Base-by-base conservation (phyloP, 2,888 invertebrate species). In the Mayetiola destructor region DNA sequence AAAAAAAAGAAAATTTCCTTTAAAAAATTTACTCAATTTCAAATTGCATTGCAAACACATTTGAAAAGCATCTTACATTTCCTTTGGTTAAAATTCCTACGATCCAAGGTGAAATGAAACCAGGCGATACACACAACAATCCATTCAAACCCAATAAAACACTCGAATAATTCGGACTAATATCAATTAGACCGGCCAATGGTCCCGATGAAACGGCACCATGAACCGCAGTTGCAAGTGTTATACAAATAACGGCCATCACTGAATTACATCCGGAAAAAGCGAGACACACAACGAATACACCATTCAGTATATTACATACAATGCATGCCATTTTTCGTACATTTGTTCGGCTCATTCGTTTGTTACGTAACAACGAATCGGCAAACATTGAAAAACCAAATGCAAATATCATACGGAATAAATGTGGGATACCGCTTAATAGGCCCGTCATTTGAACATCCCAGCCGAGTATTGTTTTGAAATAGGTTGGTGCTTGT, bases 401-500 rank as follows among this genome's bases (percentile, higher is more conserved):
- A 59, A 75, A 76, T 1, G 82, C 79, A 64, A 80, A 80, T 1
- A 75, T 59, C 74, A 79, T 78, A 57, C 82, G 70, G 63, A 79
- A 66, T 14, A 82, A 59, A 64, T 82, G 81, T 0, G 82, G 82
- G 57, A 79, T 63, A 1, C 82, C 82, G 0, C 82, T 80, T 1
- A 82, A 65, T n/a, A 81, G 63, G 23, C 82, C 82, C 21, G 79
- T 71, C 67, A 79, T 76, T 65, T 75, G 76, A 23, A 85, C 80
- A 63, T 81, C 75, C 78, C 80, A 82, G 52, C 82, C 81, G 63
- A 84, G 81, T 55, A 85, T 77, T 57, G 78, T 75, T 61, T 79
- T 80, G 64, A 85, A 81, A 64, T 84, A 85, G 1, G 80, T 80
- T 0, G 85, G 85, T 0, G 81, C 77, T 65, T 84, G 81, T 0